Conservation (phyloP, 35 echinoderm and acorn worm species). For the Ptychodera flava region DNA sequence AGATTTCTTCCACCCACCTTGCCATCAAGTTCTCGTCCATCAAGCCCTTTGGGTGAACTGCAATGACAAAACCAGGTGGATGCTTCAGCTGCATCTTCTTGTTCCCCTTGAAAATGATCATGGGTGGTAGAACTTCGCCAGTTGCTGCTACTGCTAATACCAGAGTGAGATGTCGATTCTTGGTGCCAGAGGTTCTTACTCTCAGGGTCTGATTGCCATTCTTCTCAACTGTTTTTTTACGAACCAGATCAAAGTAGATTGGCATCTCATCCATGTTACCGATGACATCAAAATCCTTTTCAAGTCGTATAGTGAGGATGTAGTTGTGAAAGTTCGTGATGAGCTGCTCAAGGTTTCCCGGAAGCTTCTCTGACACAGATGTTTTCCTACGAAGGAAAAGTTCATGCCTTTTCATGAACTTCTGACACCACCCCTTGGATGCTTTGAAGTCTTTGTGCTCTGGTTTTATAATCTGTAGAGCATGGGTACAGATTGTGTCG, state of each 20-base stretch:
- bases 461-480: too few species aligned
- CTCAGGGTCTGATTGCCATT: neutral
- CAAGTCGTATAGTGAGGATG: neutral
- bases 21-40: neutral
- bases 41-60: neutral
- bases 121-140: conserved; percentile 13
- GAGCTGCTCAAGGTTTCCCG: neutral
- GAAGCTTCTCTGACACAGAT: neutral
- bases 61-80: neutral
- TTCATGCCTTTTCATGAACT: neutral
- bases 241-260: neutral
- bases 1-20: neutral
- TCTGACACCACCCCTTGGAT: neutral
- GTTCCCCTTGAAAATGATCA: conserved; percentile 22
- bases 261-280: conserved; percentile 13
- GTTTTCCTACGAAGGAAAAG: neutral
- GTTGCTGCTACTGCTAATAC: conserved; percentile 9
- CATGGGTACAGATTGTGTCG: too few species aligned
- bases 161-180: conserved; percentile 9
- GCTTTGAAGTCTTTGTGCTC: too few species aligned
- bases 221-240: neutral
- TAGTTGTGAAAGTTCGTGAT: neutral
- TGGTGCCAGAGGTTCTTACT: conserved; percentile 5
- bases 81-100: neutral
- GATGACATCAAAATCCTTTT: neutral